Evolutionary conservation across 2,113 vertebrate species (phyloP).

Genomic region (Carassius carassius): DNA sequence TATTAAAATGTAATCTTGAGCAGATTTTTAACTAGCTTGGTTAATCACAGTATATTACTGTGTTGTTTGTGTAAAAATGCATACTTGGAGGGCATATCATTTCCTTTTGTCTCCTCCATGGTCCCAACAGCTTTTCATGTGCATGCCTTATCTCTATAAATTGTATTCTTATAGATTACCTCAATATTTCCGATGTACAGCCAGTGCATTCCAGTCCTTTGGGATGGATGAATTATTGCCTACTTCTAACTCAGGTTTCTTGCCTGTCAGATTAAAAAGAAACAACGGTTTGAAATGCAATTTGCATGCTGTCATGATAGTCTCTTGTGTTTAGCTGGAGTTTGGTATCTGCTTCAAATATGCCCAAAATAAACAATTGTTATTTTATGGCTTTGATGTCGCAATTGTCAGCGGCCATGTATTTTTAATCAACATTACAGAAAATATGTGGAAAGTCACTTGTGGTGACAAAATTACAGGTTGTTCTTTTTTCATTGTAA

Average conservation of each 20-base stretch:
- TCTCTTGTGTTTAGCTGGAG: conserved; percentile 32
- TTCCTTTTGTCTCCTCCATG: neutral
- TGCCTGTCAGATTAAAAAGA: conserved; percentile 27
- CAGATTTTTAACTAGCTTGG: neutral
- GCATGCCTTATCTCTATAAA: conserved; percentile 17
- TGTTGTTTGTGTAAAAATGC: neutral
- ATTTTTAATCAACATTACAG: neutral
- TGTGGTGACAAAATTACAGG: neutral
- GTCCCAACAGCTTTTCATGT: conserved; percentile 31
- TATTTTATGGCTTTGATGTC: neutral
- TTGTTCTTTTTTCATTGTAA: neutral
- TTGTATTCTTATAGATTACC: conserved; percentile 23
- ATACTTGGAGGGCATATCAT: neutral
- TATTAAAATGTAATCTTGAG: neutral
- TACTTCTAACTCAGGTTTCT: conserved; percentile 13
- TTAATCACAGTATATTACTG: neutral
- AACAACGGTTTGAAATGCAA: conserved; percentile 23
- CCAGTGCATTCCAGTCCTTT: conserved; percentile 4
- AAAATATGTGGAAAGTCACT: neutral
- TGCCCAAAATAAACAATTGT: neutral
- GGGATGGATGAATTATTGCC: conserved; percentile 45
- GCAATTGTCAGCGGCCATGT: neutral
- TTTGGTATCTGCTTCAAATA: conserved; percentile 16
- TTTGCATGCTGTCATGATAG: conserved; percentile 25
- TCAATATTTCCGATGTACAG: neutral